phyloP scores from a whole-genome alignment of 1,140 invertebrate genomes.

The Drosophila bipectinata region DNA sequence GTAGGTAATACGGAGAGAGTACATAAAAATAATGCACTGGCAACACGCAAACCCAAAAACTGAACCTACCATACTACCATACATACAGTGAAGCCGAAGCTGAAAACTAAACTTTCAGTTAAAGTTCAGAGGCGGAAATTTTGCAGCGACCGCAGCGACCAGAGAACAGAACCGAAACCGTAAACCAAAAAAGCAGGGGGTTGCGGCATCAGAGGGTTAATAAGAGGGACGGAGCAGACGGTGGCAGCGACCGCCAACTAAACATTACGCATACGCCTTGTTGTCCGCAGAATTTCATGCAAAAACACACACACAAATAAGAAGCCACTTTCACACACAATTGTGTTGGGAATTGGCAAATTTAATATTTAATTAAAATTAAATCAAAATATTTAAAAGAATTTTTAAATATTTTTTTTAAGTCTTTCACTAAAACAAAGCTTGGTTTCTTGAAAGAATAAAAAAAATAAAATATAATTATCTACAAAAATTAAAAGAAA shows the following conservation, averaged over 20 bases:
- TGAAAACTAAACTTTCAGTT: constrained; percentile 22
- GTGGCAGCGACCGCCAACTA: constrained; percentile 26
- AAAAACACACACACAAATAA: neutral
- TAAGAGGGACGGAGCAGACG: neutral
- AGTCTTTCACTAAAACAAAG: too few relatives aligned
- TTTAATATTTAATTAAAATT: neutral
- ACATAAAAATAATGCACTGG: constrained; percentile 53
- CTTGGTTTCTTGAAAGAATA: too few relatives aligned
- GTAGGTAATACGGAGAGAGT: constrained; percentile 11
- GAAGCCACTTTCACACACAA: neutral
- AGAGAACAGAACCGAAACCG: constrained; percentile 52
- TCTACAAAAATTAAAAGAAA: too few relatives aligned
- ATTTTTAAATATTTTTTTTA: neutral
- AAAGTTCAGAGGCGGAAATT: constrained; percentile 54
- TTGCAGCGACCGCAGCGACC: constrained; percentile 53
- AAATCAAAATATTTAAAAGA: too few relatives aligned
- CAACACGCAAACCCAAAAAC: constrained; percentile 39
- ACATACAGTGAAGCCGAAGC: neutral
- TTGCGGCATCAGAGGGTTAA: neutral
- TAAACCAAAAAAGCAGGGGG: neutral
- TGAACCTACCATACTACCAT: neutral
- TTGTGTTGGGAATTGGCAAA: neutral
- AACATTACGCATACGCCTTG: constrained; percentile 44
- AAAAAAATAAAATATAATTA: too few relatives aligned
- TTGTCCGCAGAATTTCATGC: neutral